These are phyloP conservation scores for Eunapius fragilis DNA, from an alignment of 37 sponge, comb jelly and placozoan genomes.

Conservation along the genomic window DNA sequence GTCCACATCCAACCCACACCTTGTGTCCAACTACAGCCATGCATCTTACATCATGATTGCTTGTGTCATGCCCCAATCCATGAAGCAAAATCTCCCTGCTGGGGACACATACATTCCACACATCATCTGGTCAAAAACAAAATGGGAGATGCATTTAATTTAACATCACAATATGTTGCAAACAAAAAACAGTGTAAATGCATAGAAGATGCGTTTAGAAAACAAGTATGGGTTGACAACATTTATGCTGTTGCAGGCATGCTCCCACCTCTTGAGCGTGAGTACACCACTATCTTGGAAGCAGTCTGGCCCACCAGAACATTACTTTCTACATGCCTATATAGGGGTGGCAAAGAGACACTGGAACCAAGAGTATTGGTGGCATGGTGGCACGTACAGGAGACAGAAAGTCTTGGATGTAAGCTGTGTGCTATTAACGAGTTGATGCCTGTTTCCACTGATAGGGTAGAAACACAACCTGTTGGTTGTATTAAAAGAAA, in stretches of 20 bases:
- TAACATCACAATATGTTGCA: too few species aligned
- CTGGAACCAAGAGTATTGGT: background rate
- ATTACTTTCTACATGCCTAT: background rate
- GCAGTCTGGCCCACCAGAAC: background rate
- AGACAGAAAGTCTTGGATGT: background rate
- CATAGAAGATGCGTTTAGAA: too few species aligned
- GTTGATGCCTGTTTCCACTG: background rate
- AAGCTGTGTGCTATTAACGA: background rate
- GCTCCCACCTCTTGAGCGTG: background rate
- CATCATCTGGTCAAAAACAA: background rate
- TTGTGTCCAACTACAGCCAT: conserved; percentile 41
- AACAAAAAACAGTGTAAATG: too few species aligned
- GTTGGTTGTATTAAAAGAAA: background rate
- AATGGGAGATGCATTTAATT: background rate
- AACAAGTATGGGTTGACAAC: too few species aligned
- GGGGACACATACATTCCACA: background rate
- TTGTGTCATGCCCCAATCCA: background rate
- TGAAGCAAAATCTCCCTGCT: background rate
- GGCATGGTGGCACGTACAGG: background rate
- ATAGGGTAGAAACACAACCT: background rate
- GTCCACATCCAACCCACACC: conserved; percentile 68
- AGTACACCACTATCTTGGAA: background rate
- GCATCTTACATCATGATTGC: conserved; percentile 18
- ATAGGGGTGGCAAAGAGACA: background rate
- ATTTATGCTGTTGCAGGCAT: too few species aligned